Base-by-base conservation (phyloP, 2,888 invertebrate genomes). In the Melinopterus prodromus region DNA sequence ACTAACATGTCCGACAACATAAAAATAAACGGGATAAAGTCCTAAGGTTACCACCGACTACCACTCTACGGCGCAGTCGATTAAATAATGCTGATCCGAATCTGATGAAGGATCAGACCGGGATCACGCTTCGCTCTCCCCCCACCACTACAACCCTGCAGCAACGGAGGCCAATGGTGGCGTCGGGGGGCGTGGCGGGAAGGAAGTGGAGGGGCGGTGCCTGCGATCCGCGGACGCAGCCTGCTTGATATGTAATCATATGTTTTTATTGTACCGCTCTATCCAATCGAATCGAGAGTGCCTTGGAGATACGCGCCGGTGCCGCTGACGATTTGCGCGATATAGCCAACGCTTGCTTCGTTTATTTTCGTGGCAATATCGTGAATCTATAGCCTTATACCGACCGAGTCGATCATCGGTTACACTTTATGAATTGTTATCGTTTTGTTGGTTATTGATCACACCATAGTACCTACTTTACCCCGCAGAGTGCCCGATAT, bases 211-310 rank as follows among this genome's bases (percentile, higher is more conserved):
- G 87, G 87, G 88, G 87, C 85, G 86, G 85, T 84, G 82, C 84
- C 83, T 79, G 80, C 82, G 82, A 80, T 82, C 83, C 74, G 71
- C 80, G 81, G 82, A 26, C 79, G 80, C 79, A 84, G 78, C 81
- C 81, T 82, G 81, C 80, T 83, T 83, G 78, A 79, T 81, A 84
- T 84, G 84, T 88, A 88, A 88, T 88, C 86, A 88, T 87, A 88
- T 85, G 87, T 86, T 88, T 88, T 88, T 88, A 87, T 88, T 87
- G 86, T 85, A 83, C 84, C 78, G 85, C 85, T 86, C 86, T 88
- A 88, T 88, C 88, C 88, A 87, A 88, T 88, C 85, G 85, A 84
- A 82, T 78, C 85, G 84, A 83, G 79, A 80, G 80, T 77, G 77
- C 35, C 70, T 77, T 77, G n/a, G 26, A 71, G 69, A 69, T 77